phyloP scores from a whole-genome alignment of 2,113 vertebrate genomes.

The Daubentonia madagascariensis region DNA sequence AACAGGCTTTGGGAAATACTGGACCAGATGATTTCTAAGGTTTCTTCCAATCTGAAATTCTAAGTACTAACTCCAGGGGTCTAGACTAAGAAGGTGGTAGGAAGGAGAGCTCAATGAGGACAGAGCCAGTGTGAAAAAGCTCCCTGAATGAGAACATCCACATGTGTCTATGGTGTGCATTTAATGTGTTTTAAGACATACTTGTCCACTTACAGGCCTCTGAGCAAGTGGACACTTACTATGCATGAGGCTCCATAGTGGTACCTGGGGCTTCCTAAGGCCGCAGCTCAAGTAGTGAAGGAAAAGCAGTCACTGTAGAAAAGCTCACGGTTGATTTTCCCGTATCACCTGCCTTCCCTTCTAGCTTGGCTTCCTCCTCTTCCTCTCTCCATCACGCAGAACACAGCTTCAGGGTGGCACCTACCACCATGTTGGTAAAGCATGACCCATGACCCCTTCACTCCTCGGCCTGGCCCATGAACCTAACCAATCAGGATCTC shows the following conservation, averaged over 20 bases:
- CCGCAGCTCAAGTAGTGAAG: neutral
- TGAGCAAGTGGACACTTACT: neutral
- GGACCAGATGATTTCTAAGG: neutral
- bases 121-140: neutral
- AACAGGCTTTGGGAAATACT: neutral
- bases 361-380: neutral
- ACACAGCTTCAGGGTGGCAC: neutral
- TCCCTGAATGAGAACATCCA: no score
- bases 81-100: neutral
- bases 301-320: neutral
- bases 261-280: neutral
- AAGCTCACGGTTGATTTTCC: accelerated
- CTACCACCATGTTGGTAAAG: neutral
- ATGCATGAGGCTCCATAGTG: accelerated
- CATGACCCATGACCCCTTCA: neutral
- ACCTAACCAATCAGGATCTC: neutral
- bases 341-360: neutral
- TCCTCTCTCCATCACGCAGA: neutral
- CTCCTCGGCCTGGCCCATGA: neutral
- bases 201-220: neutral
- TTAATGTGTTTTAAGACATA: neutral
- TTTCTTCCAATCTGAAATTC: neutral
- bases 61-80: neutral
- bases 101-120: neutral
- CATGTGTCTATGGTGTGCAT: accelerated